phyloP scores from a whole-genome alignment of 2,888 invertebrate genomes.

The Tetropium fuscum region DNA sequence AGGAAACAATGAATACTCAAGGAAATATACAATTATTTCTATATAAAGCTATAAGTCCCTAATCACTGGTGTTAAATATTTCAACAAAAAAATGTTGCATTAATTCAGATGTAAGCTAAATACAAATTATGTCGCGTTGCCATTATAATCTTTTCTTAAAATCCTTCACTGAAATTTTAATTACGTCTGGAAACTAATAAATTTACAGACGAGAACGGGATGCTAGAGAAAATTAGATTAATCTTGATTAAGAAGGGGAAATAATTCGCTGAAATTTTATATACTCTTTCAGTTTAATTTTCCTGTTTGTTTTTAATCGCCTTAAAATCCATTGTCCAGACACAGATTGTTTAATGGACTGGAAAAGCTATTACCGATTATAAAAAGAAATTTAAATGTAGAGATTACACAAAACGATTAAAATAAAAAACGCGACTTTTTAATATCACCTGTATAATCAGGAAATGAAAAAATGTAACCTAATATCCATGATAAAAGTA shows the following conservation, averaged over 20 bases:
- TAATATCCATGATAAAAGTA: no score
- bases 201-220: background rate
- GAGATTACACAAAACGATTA: constrained; percentile 5
- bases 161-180: background rate
- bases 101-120: no score
- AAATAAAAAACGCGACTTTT: background rate
- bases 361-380: constrained; percentile 19
- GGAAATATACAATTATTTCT: no score
- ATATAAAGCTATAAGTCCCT: no score
- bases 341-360: constrained; percentile 8
- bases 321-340: constrained; percentile 6
- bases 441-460: no score
- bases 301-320: constrained; percentile 8
- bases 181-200: background rate
- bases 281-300: constrained; percentile 1
- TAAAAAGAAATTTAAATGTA: constrained; percentile 10
- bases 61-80: no score
- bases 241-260: constrained; percentile 9
- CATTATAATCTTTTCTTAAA: background rate
- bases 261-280: constrained; percentile 7
- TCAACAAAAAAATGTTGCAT: no score
- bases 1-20: no score
- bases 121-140: no score
- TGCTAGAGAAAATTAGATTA: background rate
- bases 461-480: no score